A percentile compares a stretch with the other conserved stretches of the same genome.
phyloP scores from a whole-genome alignment of 2,797 vertebrate species.

The Chelonia mydas region DNA sequence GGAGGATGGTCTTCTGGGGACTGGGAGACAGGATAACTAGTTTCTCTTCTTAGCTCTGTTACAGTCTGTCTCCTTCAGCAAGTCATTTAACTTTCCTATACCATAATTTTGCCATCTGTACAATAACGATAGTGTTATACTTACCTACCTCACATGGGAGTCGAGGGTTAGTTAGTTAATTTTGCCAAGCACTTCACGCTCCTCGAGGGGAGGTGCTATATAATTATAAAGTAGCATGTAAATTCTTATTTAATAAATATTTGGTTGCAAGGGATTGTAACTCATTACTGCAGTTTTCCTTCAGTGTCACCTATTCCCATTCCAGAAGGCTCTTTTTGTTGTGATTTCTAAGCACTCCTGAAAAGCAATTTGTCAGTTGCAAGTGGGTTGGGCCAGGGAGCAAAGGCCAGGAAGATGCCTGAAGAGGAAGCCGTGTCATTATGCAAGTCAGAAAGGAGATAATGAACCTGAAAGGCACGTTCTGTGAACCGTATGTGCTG shows the following conservation, averaged over 20 bases:
- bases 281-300: constrained; percentile 4
- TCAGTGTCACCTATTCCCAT: background rate
- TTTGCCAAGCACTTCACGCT: constrained; percentile 12
- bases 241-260: constrained; percentile 34
- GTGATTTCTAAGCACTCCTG: background rate
- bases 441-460: accelerated
- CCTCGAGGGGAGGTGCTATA: constrained; percentile 40
- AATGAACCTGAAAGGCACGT: accelerated
- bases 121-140: background rate
- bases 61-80: background rate
- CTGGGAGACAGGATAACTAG: background rate
- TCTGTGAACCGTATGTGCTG: accelerated
- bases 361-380: too few species aligned
- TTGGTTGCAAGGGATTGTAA: background rate
- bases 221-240: constrained; percentile 46
- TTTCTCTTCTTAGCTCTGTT: background rate
- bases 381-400: background rate
- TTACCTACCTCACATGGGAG: background rate
- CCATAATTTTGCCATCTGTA: background rate
- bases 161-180: background rate
- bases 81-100: background rate
- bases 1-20: background rate
- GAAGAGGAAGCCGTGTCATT: background rate
- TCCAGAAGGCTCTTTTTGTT: background rate
- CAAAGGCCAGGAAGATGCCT: background rate